phyloP scores from a whole-genome alignment of 2,888 invertebrate species.

The Enoplolaimus lenunculus region DNA sequence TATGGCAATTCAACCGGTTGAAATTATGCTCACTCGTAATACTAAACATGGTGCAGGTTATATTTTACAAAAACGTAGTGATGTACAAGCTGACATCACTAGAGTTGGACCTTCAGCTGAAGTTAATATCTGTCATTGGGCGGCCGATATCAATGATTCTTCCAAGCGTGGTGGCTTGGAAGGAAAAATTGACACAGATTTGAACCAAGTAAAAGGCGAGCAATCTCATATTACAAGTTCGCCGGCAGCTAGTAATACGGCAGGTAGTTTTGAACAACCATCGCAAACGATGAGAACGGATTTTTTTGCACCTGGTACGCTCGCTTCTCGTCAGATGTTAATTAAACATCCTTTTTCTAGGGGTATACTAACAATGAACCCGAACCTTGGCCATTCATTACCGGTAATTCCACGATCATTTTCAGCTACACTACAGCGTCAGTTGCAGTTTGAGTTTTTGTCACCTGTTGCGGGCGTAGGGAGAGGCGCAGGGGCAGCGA shows the following conservation, averaged over 20 bases:
- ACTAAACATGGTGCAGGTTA: neutral
- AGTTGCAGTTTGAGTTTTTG: too few relatives aligned
- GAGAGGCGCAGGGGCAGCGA: neutral
- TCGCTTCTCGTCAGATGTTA: too few relatives aligned
- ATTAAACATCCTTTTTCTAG: neutral
- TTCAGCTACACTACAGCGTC: too few relatives aligned
- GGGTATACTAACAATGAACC: neutral
- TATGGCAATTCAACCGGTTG: conserved; percentile 61
- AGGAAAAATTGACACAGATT: too few relatives aligned
- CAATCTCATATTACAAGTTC: neutral
- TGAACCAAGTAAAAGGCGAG: too few relatives aligned
- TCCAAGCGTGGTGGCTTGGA: too few relatives aligned
- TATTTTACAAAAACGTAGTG: too few relatives aligned
- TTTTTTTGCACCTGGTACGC: too few relatives aligned
- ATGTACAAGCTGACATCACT: neutral
- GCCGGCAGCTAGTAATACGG: neutral
- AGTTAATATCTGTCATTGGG: too few relatives aligned
- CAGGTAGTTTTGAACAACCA: too few relatives aligned
- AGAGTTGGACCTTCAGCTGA: neutral
- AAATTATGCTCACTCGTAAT: conserved; percentile 59
- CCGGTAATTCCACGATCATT: neutral
- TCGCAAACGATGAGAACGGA: too few relatives aligned
- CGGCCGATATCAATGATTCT: too few relatives aligned
- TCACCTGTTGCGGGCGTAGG: neutral
- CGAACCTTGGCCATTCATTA: neutral